phyloP scores from a whole-genome alignment of 2,797 vertebrate genomes.

The Sparus aurata region DNA sequence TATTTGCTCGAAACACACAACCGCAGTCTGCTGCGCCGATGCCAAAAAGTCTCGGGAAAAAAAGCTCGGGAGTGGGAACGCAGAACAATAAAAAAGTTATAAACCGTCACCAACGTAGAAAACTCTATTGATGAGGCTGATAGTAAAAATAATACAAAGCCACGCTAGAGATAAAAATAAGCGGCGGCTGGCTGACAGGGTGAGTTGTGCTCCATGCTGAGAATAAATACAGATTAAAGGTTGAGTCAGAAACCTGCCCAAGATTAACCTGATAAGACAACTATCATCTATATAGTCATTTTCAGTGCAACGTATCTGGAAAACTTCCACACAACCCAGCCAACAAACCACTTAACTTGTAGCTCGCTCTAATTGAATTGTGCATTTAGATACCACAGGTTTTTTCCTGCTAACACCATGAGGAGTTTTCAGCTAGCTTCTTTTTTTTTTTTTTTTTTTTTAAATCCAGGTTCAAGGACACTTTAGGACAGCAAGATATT shows the following conservation, averaged over 20 bases:
- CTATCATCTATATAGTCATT: conserved; percentile 39
- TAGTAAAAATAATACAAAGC: conserved; percentile 32
- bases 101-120: conserved; percentile 39
- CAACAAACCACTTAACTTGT: conserved; percentile 60
- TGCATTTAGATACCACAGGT: conserved; percentile 33
- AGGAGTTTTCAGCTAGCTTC: conserved; percentile 35
- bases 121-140: conserved; percentile 31
- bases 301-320: conserved; percentile 36
- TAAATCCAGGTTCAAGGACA: conserved; percentile 48
- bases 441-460: not conserved
- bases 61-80: conserved; percentile 45
- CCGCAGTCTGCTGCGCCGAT: conserved; percentile 51
- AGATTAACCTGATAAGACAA: conserved; percentile 42
- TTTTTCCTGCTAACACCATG: conserved; percentile 12
- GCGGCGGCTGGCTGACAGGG: conserved; percentile 16
- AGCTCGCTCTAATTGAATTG: conserved; percentile 45
- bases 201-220: conserved; percentile 7
- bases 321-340: conserved; percentile 30
- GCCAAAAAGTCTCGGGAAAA: conserved; percentile 59
- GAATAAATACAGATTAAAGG: conserved; percentile 36
- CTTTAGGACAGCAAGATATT: conserved; percentile 41
- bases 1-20: conserved; percentile 67
- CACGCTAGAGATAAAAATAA: conserved; percentile 33
- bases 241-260: conserved; percentile 30
- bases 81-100: conserved; percentile 47